Percentiles rank a stretch among this genome's conserved stretches.
These are phyloP conservation scores for Isoperla grammatica DNA, from an alignment of 2,888 invertebrate genomes.

Conservation along the genomic window DNA sequence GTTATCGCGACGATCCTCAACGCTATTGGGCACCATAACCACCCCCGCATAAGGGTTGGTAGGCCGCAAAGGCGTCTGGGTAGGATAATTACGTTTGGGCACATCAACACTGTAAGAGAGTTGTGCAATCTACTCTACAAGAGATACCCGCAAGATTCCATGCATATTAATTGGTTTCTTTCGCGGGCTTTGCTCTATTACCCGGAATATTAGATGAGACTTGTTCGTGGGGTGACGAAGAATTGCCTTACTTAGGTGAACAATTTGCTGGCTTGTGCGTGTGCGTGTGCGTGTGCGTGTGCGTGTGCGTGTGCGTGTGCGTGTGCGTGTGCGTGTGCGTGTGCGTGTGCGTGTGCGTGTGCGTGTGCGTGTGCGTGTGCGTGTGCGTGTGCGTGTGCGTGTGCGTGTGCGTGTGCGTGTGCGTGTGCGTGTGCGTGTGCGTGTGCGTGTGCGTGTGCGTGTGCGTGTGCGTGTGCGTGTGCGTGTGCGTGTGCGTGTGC, in stretches of 20 bases:
- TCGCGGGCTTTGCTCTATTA: slow-evolving; percentile 7
- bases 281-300: neutral
- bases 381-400: too few relatives aligned
- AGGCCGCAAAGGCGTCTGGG: neutral
- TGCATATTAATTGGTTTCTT: slow-evolving; percentile 27
- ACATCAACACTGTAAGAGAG: neutral
- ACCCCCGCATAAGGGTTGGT: too few relatives aligned
- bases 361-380: too few relatives aligned
- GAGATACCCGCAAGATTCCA: slow-evolving; percentile 10
- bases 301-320: neutral
- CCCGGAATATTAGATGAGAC: neutral
- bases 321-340: neutral
- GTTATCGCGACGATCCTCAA: too few relatives aligned
- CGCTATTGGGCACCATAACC: too few relatives aligned
- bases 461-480: neutral
- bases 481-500: neutral
- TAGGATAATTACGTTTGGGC: slow-evolving; percentile 4
- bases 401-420: too few relatives aligned
- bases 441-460: too few relatives aligned
- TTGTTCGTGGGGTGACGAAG: neutral
- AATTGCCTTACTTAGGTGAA: too few relatives aligned
- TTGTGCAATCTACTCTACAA: too few relatives aligned
- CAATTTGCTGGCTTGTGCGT: neutral
- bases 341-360: too few relatives aligned
- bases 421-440: neutral